Base-by-base conservation (phyloP, 2,797 vertebrate species). In the Microtus obscurus region DNA sequence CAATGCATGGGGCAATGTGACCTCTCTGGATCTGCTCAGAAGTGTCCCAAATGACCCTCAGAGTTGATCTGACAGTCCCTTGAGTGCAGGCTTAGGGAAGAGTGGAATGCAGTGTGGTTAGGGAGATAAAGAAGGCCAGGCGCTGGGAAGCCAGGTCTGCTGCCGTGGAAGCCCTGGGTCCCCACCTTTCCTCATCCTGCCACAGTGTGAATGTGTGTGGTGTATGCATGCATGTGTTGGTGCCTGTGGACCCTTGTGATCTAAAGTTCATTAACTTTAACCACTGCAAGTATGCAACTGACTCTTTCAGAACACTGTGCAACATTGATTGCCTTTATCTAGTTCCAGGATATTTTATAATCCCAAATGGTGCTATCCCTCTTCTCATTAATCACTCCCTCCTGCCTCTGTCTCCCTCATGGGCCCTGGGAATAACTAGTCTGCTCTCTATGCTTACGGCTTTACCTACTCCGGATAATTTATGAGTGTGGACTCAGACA, bases 161-260 rank as follows among this genome's bases (percentile, higher is more conserved):
- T 21, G 14, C 61, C 29, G 3, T 67, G 77, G 69, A 59, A 61
- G 37, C 13, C 34, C 43, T n/a, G 29, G 59, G 74, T 79, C 77
- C 6, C 8, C 9, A 1, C 2, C 0, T 0, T 25, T 56, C 1
- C 3, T 51, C 63, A n/a, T 51, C 5, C 9, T 5, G 5, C 3
- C 29, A 6, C 14, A 1, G 17, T 59, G 65, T 76, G 56, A 25
- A 1, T 34, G 5, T 37, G 13, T 3, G 0, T 73, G 67, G 27
- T 29, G 25, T 48, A 45, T 53, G 19, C 6, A 12, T 1, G 2
- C 23, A 29, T 13, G 11, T n/a, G 16, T 4, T 0, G 0, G 53
- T 21, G 11, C 2, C n/a, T 93, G 48, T 21, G 23, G 65, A 48
- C 80, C 65, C 48, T 90, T 48, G n/a, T 6, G 6, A 89, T 23